These are phyloP conservation scores for Philopedon plagiatum DNA, from an alignment of 2,888 invertebrate species.

Conservation along the genomic window DNA sequence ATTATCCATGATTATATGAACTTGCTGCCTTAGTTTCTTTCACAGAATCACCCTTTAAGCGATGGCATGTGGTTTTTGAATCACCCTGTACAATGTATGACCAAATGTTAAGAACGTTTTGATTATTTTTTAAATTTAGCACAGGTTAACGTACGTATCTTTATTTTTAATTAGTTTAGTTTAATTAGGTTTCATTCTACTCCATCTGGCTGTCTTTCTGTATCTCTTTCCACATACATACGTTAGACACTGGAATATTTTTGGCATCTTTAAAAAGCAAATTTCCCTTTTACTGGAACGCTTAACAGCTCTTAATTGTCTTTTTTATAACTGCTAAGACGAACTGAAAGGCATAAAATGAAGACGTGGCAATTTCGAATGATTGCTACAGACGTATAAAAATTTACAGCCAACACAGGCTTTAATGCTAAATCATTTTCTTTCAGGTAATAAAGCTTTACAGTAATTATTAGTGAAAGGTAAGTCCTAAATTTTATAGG, in stretches of 20 bases:
- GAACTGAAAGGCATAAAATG: slow-evolving; percentile 10
- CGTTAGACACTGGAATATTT: too few species aligned
- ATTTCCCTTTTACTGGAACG: neutral
- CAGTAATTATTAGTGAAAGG: neutral
- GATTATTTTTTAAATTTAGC: too few species aligned
- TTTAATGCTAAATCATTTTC: neutral
- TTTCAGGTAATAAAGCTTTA: neutral
- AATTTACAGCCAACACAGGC: neutral
- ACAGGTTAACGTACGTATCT: too few species aligned
- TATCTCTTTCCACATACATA: neutral
- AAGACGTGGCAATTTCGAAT: neutral
- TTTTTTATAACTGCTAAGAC: neutral
- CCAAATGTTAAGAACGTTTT: too few species aligned
- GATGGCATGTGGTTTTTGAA: too few species aligned
- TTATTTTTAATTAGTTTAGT: too few species aligned
- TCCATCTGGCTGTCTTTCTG: too few species aligned
- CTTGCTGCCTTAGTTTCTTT: too few species aligned
- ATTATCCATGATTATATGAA: too few species aligned
- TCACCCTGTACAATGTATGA: too few species aligned
- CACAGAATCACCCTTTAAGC: too few species aligned
- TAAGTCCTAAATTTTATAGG: neutral
- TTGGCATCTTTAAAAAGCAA: neutral
- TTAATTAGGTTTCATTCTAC: too few species aligned
- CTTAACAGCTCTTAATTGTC: neutral
- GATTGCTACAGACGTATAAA: neutral